Base-by-base conservation (phyloP, 2,113 vertebrate species). In the Poeciliopsis occidentalis region DNA sequence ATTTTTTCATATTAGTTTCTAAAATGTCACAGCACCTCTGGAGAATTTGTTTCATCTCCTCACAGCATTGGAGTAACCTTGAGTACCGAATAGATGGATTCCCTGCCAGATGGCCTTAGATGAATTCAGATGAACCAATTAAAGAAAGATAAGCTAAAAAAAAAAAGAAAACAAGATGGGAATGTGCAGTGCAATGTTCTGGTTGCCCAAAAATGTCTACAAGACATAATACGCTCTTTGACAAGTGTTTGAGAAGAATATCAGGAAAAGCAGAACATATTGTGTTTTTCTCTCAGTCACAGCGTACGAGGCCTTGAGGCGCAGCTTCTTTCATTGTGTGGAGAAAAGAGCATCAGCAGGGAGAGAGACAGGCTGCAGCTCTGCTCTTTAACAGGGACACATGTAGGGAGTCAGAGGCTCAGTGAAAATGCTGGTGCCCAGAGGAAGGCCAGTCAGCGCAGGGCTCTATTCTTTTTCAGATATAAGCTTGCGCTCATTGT, bases 11-110 rank as follows among this genome's bases (percentile, higher is more conserved):
- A 15, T 29, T 29, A 60, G 85, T 64, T 47, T 60, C 74, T 78
- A 19, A 64, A 87, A 89, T 89, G 83, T 85, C 89, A 88, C 61
- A 67, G 75, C 24, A 85, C 69, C 79, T 65, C 73, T 34, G 73
- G 71, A 84, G 83, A 85, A 39, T 67, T 65, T 75, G 67, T 65
- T 47, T 47, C 17, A 17, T 47, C 65, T 70, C 82, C 81, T 65
- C 84, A n/a, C 51, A 24, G 51, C 24, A n/a, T 78, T 81, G 76
- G 78, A 88, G 85, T 93, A 86, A 93, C 93, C 91, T 93, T 93
- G 44, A 47, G 44, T 47, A 47, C 44, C 17, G 17, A 17, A 47
- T 7, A 47, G 17, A 47, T 47, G 17, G 80, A 75, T 68, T 44
- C 78, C 83, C 78, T 63, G 77, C 67, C 60, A 73, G 12, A 76